A percentile compares a stretch with the other conserved stretches of the same genome.
Conservation (phyloP, 2,797 vertebrate genomes). For the Cephalopachus bancanus region DNA sequence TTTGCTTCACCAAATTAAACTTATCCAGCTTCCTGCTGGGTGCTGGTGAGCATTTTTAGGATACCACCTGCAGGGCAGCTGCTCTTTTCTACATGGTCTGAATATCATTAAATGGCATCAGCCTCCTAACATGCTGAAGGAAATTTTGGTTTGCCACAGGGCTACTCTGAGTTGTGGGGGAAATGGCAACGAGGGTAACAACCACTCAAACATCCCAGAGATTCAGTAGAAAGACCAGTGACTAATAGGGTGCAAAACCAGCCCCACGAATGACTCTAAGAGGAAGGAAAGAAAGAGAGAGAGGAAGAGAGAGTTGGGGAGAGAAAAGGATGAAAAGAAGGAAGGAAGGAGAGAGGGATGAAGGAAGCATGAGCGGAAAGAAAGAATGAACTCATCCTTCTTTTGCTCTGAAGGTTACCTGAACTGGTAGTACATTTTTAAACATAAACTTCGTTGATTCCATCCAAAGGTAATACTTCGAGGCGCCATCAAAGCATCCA, state of each 20-base stretch:
- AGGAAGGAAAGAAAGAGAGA: no score
- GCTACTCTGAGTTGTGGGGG: conserved; percentile 35
- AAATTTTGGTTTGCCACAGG: conserved; percentile 76
- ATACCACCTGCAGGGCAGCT: conserved; percentile 87
- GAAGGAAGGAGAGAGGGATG: fast-evolving
- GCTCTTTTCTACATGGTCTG: conserved; percentile 86
- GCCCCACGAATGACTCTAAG: neutral
- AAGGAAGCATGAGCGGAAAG: no score
- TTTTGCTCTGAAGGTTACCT: neutral
- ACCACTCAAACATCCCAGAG: neutral
- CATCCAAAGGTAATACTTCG: neutral
- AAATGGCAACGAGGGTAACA: neutral
- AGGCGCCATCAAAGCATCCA: no score
- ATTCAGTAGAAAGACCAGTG: neutral
- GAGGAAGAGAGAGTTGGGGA: fast-evolving
- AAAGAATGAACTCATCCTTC: neutral
- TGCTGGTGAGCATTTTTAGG: conserved; percentile 85
- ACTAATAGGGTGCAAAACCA: neutral
- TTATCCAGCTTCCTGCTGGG: conserved; percentile 86
- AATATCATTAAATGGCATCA: conserved; percentile 87
- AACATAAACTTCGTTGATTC: neutral
- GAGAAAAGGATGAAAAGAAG: no score
- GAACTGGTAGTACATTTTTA: no score
- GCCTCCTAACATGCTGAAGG: conserved; percentile 80
- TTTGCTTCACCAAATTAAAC: conserved; percentile 87